Percentiles rank a stretch among this genome's conserved stretches.
phyloP scores from a whole-genome alignment of 2,113 vertebrate species.

The Ammodramus savannarum region DNA sequence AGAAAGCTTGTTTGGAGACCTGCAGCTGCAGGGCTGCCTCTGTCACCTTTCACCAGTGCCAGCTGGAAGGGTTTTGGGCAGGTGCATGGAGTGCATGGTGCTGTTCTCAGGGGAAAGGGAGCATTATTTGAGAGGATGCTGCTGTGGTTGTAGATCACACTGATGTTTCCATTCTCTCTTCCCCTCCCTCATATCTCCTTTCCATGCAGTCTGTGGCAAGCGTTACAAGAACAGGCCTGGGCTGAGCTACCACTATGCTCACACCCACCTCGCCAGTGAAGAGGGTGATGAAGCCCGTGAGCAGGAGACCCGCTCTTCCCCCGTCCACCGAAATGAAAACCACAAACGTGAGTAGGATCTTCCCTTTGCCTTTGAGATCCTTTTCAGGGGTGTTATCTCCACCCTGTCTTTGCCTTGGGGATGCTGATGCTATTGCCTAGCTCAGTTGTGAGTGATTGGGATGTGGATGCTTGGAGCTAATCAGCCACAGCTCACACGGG shows the following conservation, averaged over 20 bases:
- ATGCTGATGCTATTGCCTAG: not conserved
- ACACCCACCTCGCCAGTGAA: slow-evolving; percentile 91
- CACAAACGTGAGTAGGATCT: slow-evolving; percentile 87
- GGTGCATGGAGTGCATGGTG: not conserved
- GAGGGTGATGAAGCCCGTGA: slow-evolving; percentile 84
- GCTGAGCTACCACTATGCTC: slow-evolving; percentile 94
- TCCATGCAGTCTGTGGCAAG: slow-evolving; percentile 86
- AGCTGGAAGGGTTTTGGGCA: not conserved
- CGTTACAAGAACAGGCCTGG: slow-evolving; percentile 96
- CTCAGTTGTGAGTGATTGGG: not conserved
- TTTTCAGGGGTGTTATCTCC: not conserved
- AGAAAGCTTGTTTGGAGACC: not conserved
- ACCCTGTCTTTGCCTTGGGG: not conserved
- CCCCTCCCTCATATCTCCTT: slow-evolving; percentile 26
- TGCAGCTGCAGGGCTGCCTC: not conserved
- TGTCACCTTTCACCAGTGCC: not conserved
- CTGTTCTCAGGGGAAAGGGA: not conserved
- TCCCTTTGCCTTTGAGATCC: not conserved
- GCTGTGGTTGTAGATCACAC: not conserved
- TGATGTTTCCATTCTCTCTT: slow-evolving; percentile 15
- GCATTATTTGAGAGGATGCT: not conserved
- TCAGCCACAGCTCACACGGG: slow-evolving; percentile 1
- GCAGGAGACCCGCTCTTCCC: slow-evolving; percentile 79
- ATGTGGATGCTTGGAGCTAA: slow-evolving; percentile 44
- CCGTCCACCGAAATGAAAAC: slow-evolving; percentile 84